Percentiles rank a stretch among this genome's conserved stretches.
Evolutionary conservation across 2,113 vertebrate genomes (phyloP).

Genomic region (Protobothrops mucrosquamatus): DNA sequence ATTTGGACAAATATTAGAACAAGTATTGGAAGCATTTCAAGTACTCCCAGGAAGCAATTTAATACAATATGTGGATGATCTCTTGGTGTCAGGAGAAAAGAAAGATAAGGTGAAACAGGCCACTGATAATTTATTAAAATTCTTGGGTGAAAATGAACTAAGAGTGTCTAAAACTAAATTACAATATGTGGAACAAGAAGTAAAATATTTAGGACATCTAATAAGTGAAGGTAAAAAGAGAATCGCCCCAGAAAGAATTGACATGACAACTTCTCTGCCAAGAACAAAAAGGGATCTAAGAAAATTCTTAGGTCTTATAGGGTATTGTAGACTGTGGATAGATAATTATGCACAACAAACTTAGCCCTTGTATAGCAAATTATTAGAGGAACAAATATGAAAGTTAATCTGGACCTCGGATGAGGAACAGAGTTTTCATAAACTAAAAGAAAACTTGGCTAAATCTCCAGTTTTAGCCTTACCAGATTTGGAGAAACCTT

Average conservation of each 20-base stretch:
- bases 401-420: too few species aligned
- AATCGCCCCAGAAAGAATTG: neutral
- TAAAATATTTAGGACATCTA: neutral
- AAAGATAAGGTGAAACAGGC: neutral
- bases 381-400: too few species aligned
- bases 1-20: neutral
- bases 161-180: neutral
- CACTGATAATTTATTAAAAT: neutral
- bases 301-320: too few species aligned
- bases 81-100: neutral
- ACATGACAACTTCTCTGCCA: neutral
- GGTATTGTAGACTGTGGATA: too few species aligned
- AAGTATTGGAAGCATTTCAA: neutral
- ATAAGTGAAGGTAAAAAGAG: neutral
- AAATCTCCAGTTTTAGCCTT: too few species aligned
- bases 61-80: neutral
- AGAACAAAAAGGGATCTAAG: too few species aligned
- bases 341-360: too few species aligned
- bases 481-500: too few species aligned
- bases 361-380: too few species aligned
- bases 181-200: neutral
- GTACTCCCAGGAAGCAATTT: neutral
- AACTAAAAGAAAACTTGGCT: too few species aligned
- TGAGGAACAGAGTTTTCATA: too few species aligned
- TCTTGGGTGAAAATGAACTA: neutral